phyloP scores from a whole-genome alignment of 2,888 invertebrate species.

The Rhagium mordax region DNA sequence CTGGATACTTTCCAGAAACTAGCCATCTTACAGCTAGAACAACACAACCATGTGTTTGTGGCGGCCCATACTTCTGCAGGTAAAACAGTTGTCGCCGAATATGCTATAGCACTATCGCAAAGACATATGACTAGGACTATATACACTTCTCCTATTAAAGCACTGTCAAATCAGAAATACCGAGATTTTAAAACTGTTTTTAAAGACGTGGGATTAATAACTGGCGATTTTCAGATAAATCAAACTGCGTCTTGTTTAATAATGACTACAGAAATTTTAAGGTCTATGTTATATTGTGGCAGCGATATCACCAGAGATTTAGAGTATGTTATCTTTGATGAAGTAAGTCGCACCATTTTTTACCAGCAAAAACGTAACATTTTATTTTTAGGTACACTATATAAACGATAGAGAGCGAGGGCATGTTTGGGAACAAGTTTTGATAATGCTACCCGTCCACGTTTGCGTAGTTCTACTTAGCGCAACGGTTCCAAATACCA shows the following conservation, averaged over 20 bases:
- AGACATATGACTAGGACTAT: slow-evolving; percentile 93
- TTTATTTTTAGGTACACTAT: slow-evolving; percentile 81
- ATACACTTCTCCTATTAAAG: slow-evolving; percentile 99
- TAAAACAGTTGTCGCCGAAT: slow-evolving; percentile 98
- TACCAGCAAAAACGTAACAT: background rate
- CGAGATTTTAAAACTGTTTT: slow-evolving; percentile 96
- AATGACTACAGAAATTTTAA: slow-evolving; percentile 99
- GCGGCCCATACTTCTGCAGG: slow-evolving; percentile 99
- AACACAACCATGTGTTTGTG: slow-evolving; percentile 96
- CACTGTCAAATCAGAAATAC: slow-evolving; percentile 98
- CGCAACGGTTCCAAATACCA: slow-evolving; percentile 97
- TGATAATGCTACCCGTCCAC: slow-evolving; percentile 94
- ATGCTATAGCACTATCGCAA: slow-evolving; percentile 96
- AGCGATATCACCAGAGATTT: slow-evolving; percentile 95
- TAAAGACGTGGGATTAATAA: slow-evolving; percentile 93
- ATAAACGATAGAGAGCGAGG: slow-evolving; percentile 93
- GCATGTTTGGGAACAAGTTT: slow-evolving; percentile 98
- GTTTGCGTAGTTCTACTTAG: slow-evolving; percentile 97
- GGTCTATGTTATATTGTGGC: slow-evolving; percentile 97
- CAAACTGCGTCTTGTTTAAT: slow-evolving; percentile 95
- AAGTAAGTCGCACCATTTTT: slow-evolving; percentile 71
- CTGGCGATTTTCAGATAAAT: slow-evolving; percentile 97
- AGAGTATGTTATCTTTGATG: slow-evolving; percentile 99
- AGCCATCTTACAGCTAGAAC: slow-evolving; percentile 94
- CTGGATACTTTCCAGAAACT: slow-evolving; percentile 98